phyloP scores from a whole-genome alignment of 1,140 invertebrate species.

The Tetramorium parvispinum region DNA sequence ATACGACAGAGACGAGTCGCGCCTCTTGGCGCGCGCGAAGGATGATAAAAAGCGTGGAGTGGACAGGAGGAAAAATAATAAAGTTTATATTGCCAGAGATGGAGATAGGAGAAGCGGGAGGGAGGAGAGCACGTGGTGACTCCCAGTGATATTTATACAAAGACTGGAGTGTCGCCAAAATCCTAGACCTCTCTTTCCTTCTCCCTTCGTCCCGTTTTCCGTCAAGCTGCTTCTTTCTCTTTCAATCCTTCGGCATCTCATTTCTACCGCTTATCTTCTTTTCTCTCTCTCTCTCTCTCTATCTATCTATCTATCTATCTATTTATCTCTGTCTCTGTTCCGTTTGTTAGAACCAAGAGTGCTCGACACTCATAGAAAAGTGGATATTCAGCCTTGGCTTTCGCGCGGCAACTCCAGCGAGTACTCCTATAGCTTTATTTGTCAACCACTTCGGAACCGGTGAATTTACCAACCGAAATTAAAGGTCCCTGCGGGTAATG shows the following conservation, averaged over 20 bases:
- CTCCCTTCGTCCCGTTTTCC: constrained; percentile 72
- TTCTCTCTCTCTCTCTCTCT: constrained; percentile 8
- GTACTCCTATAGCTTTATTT: constrained; percentile 76
- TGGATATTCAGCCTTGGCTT: constrained; percentile 72
- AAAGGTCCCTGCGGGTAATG: constrained; percentile 74
- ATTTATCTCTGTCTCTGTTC: constrained; percentile 32
- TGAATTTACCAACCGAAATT: constrained; percentile 70
- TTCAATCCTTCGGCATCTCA: constrained; percentile 45
- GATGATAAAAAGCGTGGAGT: constrained; percentile 58
- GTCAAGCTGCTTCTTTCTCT: constrained; percentile 30
- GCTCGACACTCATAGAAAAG: constrained; percentile 68
- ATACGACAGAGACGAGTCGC: constrained; percentile 33
- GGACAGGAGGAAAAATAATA: constrained; percentile 57
- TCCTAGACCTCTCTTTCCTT: constrained; percentile 81
- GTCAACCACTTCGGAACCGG: constrained; percentile 74
- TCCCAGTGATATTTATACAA: constrained; percentile 83
- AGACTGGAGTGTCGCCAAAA: constrained; percentile 84
- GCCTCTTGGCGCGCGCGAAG: background rate
- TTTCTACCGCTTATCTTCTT: constrained; percentile 20
- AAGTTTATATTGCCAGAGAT: constrained; percentile 55
- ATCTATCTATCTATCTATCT: constrained; percentile 7
- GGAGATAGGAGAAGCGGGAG: constrained; percentile 1
- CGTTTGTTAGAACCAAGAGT: constrained; percentile 59
- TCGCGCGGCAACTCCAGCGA: constrained; percentile 59
- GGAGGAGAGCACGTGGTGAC: constrained; percentile 69